These are phyloP conservation scores for Patella ulyssiponensis DNA, from an alignment of 2,888 invertebrate species.

Conservation along the genomic window DNA sequence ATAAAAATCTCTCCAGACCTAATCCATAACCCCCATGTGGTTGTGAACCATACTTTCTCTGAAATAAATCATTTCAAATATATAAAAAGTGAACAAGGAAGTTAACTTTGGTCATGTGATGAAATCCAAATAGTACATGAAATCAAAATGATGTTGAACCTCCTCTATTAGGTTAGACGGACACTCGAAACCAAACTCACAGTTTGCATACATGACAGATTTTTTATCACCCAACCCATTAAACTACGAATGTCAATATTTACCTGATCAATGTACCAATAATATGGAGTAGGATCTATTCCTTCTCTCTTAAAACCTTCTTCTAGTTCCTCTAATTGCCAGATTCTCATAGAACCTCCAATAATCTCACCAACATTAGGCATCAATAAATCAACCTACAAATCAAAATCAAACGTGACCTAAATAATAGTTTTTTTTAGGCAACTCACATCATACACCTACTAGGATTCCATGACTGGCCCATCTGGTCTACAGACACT, in stretches of 20 bases:
- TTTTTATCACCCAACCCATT: neutral
- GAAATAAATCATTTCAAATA: slow-evolving; percentile 54
- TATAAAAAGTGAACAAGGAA: neutral
- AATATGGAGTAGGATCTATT: slow-evolving; percentile 94
- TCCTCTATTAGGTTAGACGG: too few relatives aligned
- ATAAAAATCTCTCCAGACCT: slow-evolving; percentile 95
- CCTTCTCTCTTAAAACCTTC: slow-evolving; percentile 89
- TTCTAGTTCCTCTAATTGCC: slow-evolving; percentile 86
- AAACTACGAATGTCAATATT: slow-evolving; percentile 14
- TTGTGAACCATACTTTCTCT: slow-evolving; percentile 93
- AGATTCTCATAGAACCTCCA: slow-evolving; percentile 99
- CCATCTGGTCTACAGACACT: too few relatives aligned
- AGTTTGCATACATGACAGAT: too few relatives aligned
- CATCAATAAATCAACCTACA: slow-evolving; percentile 88
- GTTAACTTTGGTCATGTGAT: neutral
- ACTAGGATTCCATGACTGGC: too few relatives aligned
- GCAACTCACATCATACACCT: too few relatives aligned
- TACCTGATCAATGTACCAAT: slow-evolving; percentile 97
- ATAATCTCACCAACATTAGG: slow-evolving; percentile 99
- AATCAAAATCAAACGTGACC: neutral
- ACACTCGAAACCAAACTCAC: neutral
- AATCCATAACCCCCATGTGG: slow-evolving; percentile 99
- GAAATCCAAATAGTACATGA: too few relatives aligned
- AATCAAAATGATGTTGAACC: too few relatives aligned
- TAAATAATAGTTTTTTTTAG: neutral